Evolutionary conservation across 1,140 invertebrate species (phyloP).

Genomic region (Bicyclus anynana): DNA sequence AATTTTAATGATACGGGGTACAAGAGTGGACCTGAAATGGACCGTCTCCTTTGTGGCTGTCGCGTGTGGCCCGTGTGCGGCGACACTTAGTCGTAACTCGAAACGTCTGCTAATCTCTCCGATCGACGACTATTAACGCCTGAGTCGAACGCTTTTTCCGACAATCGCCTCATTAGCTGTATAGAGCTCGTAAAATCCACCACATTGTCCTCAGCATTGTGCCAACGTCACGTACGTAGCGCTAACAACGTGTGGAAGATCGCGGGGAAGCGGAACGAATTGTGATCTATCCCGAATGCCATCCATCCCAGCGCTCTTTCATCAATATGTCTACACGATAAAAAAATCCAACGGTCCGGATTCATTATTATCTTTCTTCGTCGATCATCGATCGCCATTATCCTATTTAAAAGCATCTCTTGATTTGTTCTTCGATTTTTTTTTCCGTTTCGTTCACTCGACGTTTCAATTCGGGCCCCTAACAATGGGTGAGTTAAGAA

Average conservation of each 20-base stretch:
- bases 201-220: conserved; percentile 41
- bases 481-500: conserved; percentile 74
- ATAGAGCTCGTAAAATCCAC: conserved; percentile 56
- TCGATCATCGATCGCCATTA: conserved; percentile 75
- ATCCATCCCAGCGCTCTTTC: conserved; percentile 49
- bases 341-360: conserved; percentile 64
- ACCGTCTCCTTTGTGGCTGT: too few species aligned
- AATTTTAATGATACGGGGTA: too few species aligned
- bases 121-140: conserved; percentile 52
- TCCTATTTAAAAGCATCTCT: conserved; percentile 74
- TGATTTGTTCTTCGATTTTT: conserved; percentile 68
- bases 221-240: conserved; percentile 60
- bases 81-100: too few species aligned
- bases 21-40: too few species aligned
- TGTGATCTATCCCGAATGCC: conserved; percentile 56
- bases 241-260: conserved; percentile 71
- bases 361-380: conserved; percentile 73
- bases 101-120: conserved; percentile 53
- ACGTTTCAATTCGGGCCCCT: conserved; percentile 60
- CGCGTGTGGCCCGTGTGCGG: too few species aligned
- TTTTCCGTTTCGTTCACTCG: conserved; percentile 55
- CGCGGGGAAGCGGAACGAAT: conserved; percentile 71
- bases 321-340: conserved; percentile 47
- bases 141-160: conserved; percentile 46
- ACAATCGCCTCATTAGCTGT: conserved; percentile 69